phyloP scores from a whole-genome alignment of 2,113 vertebrate species.

The Austrofundulus limnaeus region DNA sequence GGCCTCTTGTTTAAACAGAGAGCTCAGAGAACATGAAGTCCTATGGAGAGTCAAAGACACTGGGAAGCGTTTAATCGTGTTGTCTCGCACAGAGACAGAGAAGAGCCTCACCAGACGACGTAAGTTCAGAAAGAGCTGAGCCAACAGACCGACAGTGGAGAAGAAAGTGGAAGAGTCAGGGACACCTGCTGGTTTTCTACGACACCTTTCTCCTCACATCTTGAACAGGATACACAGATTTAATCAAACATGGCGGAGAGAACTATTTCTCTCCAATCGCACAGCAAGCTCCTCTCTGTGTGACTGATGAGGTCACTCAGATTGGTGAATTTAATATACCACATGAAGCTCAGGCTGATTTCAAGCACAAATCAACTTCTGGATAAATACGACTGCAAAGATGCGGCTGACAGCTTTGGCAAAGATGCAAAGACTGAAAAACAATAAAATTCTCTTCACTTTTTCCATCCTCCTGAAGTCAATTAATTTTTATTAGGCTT shows the following conservation, averaged over 20 bases:
- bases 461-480: conserved; percentile 64
- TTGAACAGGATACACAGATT: conserved; percentile 64
- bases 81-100: conserved; percentile 57
- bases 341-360: conserved; percentile 10
- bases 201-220: conserved; percentile 45
- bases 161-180: background rate
- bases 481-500: conserved; percentile 63
- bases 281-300: conserved; percentile 32
- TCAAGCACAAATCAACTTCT: conserved; percentile 57
- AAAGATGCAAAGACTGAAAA: conserved; percentile 21
- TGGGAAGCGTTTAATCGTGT: conserved; percentile 72
- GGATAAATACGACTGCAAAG: conserved; percentile 55
- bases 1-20: conserved; percentile 65
- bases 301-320: background rate
- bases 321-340: conserved; percentile 3
- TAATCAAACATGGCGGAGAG: conserved; percentile 61
- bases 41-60: conserved; percentile 61
- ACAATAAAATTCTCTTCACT: conserved; percentile 51
- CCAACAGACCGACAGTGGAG: background rate
- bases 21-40: conserved; percentile 22
- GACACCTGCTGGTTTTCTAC: conserved; percentile 27
- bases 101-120: no score
- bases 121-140: background rate
- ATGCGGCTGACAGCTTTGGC: conserved; percentile 61
- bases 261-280: conserved; percentile 47